Conservation (phyloP, 2,888 invertebrate genomes). For the Hypena proboscidalis region DNA sequence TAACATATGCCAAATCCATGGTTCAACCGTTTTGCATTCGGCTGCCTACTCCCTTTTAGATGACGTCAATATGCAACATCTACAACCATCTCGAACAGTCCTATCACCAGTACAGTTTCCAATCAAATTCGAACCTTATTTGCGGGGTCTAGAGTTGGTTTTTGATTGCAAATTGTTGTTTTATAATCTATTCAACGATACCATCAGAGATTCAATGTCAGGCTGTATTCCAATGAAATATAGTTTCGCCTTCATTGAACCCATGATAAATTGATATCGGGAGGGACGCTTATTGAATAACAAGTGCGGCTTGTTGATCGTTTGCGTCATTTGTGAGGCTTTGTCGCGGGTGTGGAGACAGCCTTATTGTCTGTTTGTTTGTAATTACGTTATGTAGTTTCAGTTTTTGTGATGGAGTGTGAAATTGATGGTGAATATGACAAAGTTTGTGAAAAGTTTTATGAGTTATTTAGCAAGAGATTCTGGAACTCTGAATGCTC, state of each 20-base stretch:
- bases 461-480: too few species aligned
- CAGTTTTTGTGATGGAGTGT: too few species aligned
- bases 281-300: constrained; percentile 81
- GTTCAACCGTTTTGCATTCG: constrained; percentile 83
- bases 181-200: constrained; percentile 55
- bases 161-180: constrained; percentile 13
- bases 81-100: constrained; percentile 40
- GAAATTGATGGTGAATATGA: too few species aligned
- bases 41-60: constrained; percentile 78
- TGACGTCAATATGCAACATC: constrained; percentile 82
- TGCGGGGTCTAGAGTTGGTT: constrained; percentile 5
- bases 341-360: constrained; percentile 35
- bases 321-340: constrained; percentile 47
- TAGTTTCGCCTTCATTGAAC: constrained; percentile 84
- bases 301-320: constrained; percentile 72
- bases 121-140: constrained; percentile 19
- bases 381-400: too few species aligned
- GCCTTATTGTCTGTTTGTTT: constrained; percentile 34
- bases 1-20: constrained; percentile 85
- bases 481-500: too few species aligned
- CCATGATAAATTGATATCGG: constrained; percentile 81
- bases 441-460: too few species aligned
- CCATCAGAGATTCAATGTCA: constrained; percentile 67
- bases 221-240: constrained; percentile 77
- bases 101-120: constrained; percentile 20